phyloP scores from a whole-genome alignment of 2,888 invertebrate genomes.

The Plebejus melissa region DNA sequence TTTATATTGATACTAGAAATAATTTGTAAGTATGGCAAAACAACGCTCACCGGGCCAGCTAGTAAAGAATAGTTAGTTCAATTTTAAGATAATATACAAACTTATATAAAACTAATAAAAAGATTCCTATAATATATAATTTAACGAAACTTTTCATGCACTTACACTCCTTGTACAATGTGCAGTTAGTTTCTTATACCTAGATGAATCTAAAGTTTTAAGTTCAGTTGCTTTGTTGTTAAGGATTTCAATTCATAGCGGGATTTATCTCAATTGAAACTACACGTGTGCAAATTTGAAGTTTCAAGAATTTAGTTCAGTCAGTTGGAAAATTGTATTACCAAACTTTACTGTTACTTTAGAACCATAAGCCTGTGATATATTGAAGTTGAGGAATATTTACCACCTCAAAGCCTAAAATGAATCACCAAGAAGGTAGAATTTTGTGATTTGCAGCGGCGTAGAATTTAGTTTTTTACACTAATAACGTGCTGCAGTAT shows the following conservation, averaged over 20 bases:
- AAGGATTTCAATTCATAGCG: neutral
- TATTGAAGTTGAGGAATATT: slow-evolving; percentile 17
- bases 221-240: neutral
- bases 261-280: slow-evolving; percentile 17
- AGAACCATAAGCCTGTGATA: slow-evolving; percentile 5
- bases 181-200: neutral
- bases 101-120: neutral
- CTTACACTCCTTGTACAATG: neutral
- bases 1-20: too few relatives aligned
- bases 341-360: slow-evolving; percentile 22
- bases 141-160: neutral
- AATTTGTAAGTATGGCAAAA: too few relatives aligned
- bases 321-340: slow-evolving; percentile 21
- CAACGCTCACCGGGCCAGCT: too few relatives aligned
- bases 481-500: neutral
- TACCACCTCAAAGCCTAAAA: slow-evolving; percentile 9
- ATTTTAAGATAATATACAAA: neutral
- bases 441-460: neutral
- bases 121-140: neutral
- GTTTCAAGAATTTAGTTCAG: slow-evolving; percentile 17
- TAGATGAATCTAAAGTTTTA: neutral
- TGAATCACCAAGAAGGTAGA: neutral
- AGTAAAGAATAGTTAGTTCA: neutral
- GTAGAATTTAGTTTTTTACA: neutral
- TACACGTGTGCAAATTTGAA: slow-evolving; percentile 17